A percentile compares a stretch with the other conserved stretches of the same genome.
Evolutionary conservation across 1,140 invertebrate genomes (phyloP).

Genomic region (Drosophila virilis): DNA sequence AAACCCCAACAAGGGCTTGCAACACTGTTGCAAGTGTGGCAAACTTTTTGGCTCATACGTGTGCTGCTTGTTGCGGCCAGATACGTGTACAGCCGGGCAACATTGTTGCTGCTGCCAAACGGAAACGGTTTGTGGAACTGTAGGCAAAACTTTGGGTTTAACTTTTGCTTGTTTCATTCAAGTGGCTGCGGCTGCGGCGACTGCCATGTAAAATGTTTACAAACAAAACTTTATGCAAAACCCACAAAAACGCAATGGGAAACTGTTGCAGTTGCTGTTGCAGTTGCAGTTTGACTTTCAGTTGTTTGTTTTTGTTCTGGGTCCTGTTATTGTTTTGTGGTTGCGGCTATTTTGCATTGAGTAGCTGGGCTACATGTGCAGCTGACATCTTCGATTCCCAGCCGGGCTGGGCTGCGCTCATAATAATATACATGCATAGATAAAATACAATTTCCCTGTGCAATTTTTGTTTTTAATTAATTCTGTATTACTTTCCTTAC

Average conservation of each 20-base stretch:
- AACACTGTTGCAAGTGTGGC: constrained; percentile 31
- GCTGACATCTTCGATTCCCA: constrained; percentile 45
- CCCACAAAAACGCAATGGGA: constrained; percentile 11
- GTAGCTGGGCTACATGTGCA: constrained; percentile 16
- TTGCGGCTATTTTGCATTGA: constrained; percentile 32
- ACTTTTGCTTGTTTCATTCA: constrained; percentile 76
- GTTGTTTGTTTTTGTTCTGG: constrained; percentile 26
- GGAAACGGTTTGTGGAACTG: constrained; percentile 30
- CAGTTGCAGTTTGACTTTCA: constrained; percentile 12
- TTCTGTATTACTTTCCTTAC: constrained; percentile 50
- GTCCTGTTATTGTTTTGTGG: constrained; percentile 56
- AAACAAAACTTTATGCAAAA: constrained; percentile 67
- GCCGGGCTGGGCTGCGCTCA: not conserved
- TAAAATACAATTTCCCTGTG: constrained; percentile 64
- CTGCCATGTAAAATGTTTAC: constrained; percentile 64
- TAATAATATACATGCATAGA: constrained; percentile 35
- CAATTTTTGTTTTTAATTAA: constrained; percentile 78
- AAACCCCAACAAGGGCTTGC: not conserved
- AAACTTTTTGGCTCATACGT: constrained; percentile 5
- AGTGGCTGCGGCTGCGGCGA: constrained; percentile 57
- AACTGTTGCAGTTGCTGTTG: constrained; percentile 26
- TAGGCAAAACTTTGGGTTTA: constrained; percentile 64
- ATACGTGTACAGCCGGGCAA: constrained; percentile 14
- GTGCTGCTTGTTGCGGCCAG: constrained; percentile 22
- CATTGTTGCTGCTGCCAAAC: constrained; percentile 39